phyloP scores from a whole-genome alignment of 2,797 vertebrate species.

The Streptopelia turtur region DNA sequence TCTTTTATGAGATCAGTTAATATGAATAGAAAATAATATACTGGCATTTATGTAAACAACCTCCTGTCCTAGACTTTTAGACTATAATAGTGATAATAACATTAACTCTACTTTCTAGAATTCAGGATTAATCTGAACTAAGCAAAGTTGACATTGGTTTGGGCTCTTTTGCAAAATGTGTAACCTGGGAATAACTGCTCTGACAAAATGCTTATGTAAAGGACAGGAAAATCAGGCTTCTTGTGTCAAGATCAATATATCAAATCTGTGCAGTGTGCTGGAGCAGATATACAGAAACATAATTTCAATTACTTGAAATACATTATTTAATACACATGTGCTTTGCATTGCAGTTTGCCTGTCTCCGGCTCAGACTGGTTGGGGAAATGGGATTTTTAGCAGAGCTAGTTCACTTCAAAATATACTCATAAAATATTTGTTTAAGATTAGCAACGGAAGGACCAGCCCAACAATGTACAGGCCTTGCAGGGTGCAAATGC shows the following conservation, averaged over 20 bases:
- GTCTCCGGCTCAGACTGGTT: not conserved
- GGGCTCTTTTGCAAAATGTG: not conserved
- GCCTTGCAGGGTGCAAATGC: not conserved
- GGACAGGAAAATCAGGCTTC: constrained; percentile 15
- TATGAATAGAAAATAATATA: not conserved
- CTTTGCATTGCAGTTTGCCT: not conserved
- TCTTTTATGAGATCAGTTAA: not conserved
- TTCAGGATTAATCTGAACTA: constrained; percentile 7
- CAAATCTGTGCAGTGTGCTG: constrained; percentile 19
- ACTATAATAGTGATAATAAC: not conserved
- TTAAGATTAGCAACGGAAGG: constrained; percentile 28
- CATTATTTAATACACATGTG: constrained; percentile 46
- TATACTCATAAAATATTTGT: constrained; percentile 29
- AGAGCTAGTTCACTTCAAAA: constrained; percentile 26
- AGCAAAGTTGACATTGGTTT: not conserved
- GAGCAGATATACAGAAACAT: constrained; percentile 23
- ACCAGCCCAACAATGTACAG: not conserved
- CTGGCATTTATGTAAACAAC: not conserved
- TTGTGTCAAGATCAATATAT: constrained; percentile 20
- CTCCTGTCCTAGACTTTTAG: not conserved
- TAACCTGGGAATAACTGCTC: not conserved
- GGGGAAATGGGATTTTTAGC: constrained; percentile 38
- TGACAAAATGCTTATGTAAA: not conserved
- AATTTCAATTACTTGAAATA: constrained; percentile 38
- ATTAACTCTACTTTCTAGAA: not conserved